Evolutionary conservation across 2,113 vertebrate genomes (phyloP).

Genomic region (Rhabdornis inornatus): DNA sequence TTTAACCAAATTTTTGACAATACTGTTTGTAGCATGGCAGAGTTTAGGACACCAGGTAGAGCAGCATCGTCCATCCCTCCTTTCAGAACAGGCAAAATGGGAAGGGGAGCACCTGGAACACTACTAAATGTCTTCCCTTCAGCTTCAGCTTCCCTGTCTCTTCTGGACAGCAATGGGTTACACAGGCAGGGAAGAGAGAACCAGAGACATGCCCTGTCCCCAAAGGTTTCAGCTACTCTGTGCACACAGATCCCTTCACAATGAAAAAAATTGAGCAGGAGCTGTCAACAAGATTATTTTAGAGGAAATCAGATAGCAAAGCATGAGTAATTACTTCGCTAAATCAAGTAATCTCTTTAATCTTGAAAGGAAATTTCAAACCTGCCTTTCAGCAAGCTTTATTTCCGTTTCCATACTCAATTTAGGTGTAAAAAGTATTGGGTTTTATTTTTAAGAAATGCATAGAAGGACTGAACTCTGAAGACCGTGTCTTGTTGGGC

Average conservation of each 20-base stretch:
- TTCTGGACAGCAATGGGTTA: not conserved
- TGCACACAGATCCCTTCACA: not conserved
- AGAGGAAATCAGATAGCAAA: slow-evolving; percentile 52
- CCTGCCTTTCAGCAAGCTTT: slow-evolving; percentile 38
- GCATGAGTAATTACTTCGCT: slow-evolving; percentile 65
- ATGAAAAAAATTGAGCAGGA: not conserved
- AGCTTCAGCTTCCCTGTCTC: not conserved
- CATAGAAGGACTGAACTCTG: slow-evolving; percentile 43
- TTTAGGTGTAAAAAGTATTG: slow-evolving; percentile 48
- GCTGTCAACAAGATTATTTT: slow-evolving; percentile 31
- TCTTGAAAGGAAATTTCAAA: slow-evolving; percentile 55
- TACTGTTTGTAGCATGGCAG: not conserved
- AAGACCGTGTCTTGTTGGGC: slow-evolving; percentile 39
- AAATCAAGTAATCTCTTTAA: slow-evolving; percentile 47
- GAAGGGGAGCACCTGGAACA: not conserved
- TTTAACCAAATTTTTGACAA: not conserved
- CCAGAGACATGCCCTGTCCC: not conserved
- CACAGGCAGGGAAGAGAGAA: not conserved
- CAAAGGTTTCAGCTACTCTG: not conserved
- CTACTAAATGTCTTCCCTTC: not conserved
- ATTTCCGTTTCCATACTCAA: slow-evolving; percentile 40
- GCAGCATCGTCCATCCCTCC: not conserved
- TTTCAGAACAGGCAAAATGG: not conserved
- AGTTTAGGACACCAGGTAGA: not conserved
- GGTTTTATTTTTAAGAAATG: slow-evolving; percentile 48